Conservation (phyloP, 1,140 invertebrate species). For the Tribolium castaneum region DNA sequence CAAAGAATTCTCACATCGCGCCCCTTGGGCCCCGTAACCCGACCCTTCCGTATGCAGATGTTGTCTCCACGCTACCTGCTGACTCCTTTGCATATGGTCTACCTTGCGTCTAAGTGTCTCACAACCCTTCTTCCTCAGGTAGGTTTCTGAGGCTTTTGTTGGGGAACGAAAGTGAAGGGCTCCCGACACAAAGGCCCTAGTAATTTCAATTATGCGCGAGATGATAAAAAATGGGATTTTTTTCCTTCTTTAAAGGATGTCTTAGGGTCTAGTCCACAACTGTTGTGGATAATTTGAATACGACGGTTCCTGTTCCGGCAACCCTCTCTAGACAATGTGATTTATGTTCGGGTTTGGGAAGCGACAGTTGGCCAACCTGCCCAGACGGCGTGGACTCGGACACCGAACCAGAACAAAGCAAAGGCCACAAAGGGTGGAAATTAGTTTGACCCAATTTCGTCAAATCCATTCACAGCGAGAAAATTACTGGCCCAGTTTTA, state of each 20-base stretch:
- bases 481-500: no score
- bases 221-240: conserved; percentile 28
- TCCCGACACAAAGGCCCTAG: conserved; percentile 11
- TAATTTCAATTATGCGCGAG: conserved; percentile 35
- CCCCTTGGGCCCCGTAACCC: conserved; percentile 41
- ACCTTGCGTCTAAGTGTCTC: conserved; percentile 52
- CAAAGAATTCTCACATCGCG: conserved; percentile 49
- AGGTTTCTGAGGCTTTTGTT: conserved; percentile 43
- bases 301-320: conserved; percentile 51
- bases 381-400: conserved; percentile 4
- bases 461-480: background rate
- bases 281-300: conserved; percentile 52
- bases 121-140: conserved; percentile 40
- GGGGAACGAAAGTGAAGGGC: conserved; percentile 46
- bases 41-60: conserved; percentile 55
- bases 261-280: conserved; percentile 49
- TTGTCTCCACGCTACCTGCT: conserved; percentile 57
- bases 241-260: conserved; percentile 16
- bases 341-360: conserved; percentile 46
- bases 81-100: conserved; percentile 59
- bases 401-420: background rate
- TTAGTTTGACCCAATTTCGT: background rate
- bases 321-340: conserved; percentile 50
- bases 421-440: background rate
- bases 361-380: conserved; percentile 49